phyloP scores from a whole-genome alignment of 2,113 vertebrate genomes.

The Reinhardtius hippoglossoides region DNA sequence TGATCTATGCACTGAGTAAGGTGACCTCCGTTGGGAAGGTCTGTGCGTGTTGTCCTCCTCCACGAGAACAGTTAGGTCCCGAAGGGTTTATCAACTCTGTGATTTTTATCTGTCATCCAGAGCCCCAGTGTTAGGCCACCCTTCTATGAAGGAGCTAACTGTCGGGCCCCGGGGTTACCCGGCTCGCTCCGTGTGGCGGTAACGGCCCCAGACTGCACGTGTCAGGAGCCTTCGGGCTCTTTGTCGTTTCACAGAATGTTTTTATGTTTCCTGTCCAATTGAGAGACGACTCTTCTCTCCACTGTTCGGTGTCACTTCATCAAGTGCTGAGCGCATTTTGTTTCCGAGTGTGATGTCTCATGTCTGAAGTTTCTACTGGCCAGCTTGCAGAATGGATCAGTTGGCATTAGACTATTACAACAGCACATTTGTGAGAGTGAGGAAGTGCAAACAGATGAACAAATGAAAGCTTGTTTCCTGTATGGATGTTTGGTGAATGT shows the following conservation, averaged over 20 bases:
- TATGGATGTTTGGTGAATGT: slow-evolving; percentile 95
- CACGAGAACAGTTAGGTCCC: slow-evolving; percentile 25
- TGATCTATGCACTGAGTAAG: slow-evolving; percentile 65
- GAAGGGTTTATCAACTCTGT: slow-evolving; percentile 30
- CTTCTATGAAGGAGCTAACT: slow-evolving; percentile 14
- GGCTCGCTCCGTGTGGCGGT: slow-evolving; percentile 24
- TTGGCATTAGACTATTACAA: slow-evolving; percentile 79
- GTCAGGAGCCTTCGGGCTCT: neutral
- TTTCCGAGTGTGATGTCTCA: neutral
- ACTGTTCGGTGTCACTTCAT: neutral
- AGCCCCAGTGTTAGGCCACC: slow-evolving; percentile 15
- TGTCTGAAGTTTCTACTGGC: slow-evolving; percentile 49
- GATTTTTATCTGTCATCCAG: slow-evolving; percentile 37
- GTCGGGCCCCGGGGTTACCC: slow-evolving; percentile 27
- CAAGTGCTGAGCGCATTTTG: too few species aligned
- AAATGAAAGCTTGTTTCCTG: slow-evolving; percentile 83
- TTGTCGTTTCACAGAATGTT: slow-evolving; percentile 6
- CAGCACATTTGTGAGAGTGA: slow-evolving; percentile 81
- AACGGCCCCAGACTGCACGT: slow-evolving; percentile 26
- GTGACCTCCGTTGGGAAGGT: slow-evolving; percentile 3
- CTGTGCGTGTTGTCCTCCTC: neutral
- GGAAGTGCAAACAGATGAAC: slow-evolving; percentile 79
- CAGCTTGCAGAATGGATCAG: slow-evolving; percentile 83
- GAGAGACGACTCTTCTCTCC: neutral
- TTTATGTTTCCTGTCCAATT: slow-evolving; percentile 8